Conservation (phyloP, 2,888 invertebrate genomes). For the Catocala sponsa region DNA sequence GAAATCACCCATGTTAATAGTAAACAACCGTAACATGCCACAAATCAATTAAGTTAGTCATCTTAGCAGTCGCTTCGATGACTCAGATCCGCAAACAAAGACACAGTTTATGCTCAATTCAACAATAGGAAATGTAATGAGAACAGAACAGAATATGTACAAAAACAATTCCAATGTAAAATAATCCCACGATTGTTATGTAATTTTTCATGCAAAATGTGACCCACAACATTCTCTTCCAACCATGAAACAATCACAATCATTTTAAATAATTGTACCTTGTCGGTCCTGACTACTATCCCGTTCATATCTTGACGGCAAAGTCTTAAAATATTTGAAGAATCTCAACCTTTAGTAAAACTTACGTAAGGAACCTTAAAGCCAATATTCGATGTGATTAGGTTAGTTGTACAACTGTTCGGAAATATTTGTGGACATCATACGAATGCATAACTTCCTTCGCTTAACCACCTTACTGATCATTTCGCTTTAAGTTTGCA, state of each 20-base stretch:
- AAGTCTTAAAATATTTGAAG: conserved; percentile 15
- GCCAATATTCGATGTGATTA: conserved; percentile 25
- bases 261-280: conserved; percentile 20
- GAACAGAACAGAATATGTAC: conserved; percentile 49
- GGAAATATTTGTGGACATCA: conserved; percentile 14
- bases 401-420: conserved; percentile 16
- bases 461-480: background rate
- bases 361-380: conserved; percentile 31
- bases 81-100: conserved; percentile 72
- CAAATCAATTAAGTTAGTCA: conserved; percentile 84
- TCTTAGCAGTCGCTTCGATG: conserved; percentile 66
- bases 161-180: conserved; percentile 39
- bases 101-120: conserved; percentile 50
- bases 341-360: conserved; percentile 23
- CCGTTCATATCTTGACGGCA: background rate
- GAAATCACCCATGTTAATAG: conserved; percentile 74
- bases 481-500: background rate
- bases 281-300: conserved; percentile 8
- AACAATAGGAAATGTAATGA: conserved; percentile 56
- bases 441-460: background rate
- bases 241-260: conserved; percentile 36
- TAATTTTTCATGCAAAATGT: conserved; percentile 47
- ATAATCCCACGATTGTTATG: conserved; percentile 47
- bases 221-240: conserved; percentile 35
- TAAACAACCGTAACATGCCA: conserved; percentile 79